phyloP scores from a whole-genome alignment of 1,140 invertebrate species.

The Drosophila bocqueti region DNA sequence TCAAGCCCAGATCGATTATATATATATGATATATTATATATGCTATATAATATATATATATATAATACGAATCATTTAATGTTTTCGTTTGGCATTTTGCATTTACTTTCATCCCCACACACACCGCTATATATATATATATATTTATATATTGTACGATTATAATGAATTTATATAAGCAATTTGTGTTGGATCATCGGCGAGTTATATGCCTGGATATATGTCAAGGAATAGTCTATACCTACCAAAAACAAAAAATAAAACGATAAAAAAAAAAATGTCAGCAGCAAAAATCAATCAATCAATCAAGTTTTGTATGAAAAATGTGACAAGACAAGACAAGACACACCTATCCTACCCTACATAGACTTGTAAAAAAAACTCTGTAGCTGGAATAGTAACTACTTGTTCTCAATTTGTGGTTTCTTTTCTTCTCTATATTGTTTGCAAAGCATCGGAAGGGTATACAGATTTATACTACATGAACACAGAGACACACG shows the following conservation, averaged over 20 bases:
- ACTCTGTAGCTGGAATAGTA: not conserved
- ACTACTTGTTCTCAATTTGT: conserved; percentile 14
- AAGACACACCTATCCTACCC: conserved; percentile 3
- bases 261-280: not conserved
- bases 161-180: conserved; percentile 43
- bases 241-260: not conserved
- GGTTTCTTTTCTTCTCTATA: conserved; percentile 18
- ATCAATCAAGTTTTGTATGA: conserved; percentile 26
- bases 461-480: conserved; percentile 71
- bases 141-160: conserved; percentile 44
- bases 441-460: conserved; percentile 72
- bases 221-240: conserved; percentile 9
- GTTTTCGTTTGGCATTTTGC: conserved; percentile 44
- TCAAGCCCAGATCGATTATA: conserved; percentile 27
- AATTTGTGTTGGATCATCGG: conserved; percentile 32
- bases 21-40: conserved; percentile 4
- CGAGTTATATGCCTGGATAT: conserved; percentile 10
- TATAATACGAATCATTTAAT: conserved; percentile 5
- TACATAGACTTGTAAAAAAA: not conserved
- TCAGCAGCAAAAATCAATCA: conserved; percentile 31
- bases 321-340: conserved; percentile 6
- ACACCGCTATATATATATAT: conserved; percentile 9
- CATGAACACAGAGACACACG: conserved; percentile 40
- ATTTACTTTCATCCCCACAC: conserved; percentile 22
- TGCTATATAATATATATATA: conserved; percentile 11